phyloP scores from a whole-genome alignment of 2,888 invertebrate species.

The Dastarcus helophoroides region DNA sequence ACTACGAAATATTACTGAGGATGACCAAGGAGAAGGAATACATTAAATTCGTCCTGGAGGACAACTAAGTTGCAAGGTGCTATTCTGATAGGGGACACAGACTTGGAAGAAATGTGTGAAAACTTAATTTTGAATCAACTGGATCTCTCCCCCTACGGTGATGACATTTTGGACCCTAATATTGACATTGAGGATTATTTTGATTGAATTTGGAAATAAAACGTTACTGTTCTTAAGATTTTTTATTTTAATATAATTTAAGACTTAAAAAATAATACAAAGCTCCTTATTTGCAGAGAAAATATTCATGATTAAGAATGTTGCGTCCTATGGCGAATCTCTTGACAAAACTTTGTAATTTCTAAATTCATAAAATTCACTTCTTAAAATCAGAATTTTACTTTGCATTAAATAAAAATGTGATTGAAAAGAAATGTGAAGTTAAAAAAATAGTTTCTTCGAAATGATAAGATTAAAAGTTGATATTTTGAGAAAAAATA shows the following conservation, averaged over 20 bases:
- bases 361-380: no score
- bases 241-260: constrained; percentile 4
- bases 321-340: no score
- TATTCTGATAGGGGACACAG: constrained; percentile 91
- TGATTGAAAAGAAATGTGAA: no score
- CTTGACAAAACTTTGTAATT: no score
- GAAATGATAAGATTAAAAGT: no score
- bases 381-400: no score
- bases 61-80: constrained; percentile 85
- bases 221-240: not conserved
- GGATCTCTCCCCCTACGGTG: constrained; percentile 77
- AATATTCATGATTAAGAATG: no score
- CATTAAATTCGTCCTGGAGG: constrained; percentile 76
- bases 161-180: constrained; percentile 86
- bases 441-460: no score
- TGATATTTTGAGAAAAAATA: no score
- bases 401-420: no score
- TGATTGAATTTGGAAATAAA: constrained; percentile 50
- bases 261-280: no score
- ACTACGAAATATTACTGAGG: constrained; percentile 76
- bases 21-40: constrained; percentile 72
- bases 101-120: constrained; percentile 95
- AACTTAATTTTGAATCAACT: constrained; percentile 92
- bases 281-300: no score
- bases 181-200: constrained; percentile 99